Evolutionary conservation across 2,113 vertebrate species (phyloP).

Genomic region (Motacilla alba): DNA sequence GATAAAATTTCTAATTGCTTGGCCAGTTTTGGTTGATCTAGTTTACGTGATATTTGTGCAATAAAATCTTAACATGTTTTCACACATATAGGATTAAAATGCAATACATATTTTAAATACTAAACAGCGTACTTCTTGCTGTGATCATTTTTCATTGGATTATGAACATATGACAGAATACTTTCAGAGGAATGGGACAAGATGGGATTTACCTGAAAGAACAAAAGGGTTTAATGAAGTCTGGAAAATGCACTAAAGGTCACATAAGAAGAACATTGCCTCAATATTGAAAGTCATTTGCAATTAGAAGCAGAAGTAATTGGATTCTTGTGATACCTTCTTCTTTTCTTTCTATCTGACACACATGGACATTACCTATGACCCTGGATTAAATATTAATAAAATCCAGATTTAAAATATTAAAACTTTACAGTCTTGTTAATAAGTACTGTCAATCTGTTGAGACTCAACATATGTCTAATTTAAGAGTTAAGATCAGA

Average conservation of each 20-base stretch:
- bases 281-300: conserved; percentile 70
- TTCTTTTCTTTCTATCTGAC: conserved; percentile 62
- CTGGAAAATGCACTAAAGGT: conserved; percentile 67
- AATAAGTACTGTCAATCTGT: conserved; percentile 72
- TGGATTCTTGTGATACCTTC: conserved; percentile 63
- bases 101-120: neutral
- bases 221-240: conserved; percentile 68
- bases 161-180: conserved; percentile 13
- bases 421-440: conserved; percentile 72
- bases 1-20: neutral
- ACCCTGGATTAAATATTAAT: conserved; percentile 72
- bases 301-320: conserved; percentile 70
- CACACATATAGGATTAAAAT: neutral
- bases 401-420: conserved; percentile 75
- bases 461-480: conserved; percentile 65
- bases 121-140: neutral
- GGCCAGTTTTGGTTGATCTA: neutral
- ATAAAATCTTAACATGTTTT: neutral
- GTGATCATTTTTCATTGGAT: neutral
- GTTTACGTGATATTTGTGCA: neutral
- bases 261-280: conserved; percentile 60
- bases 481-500: conserved; percentile 67
- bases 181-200: neutral
- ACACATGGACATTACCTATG: conserved; percentile 72
- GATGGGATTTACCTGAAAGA: conserved; percentile 60